A percentile compares a stretch with the other conserved stretches of the same genome.
These are phyloP conservation scores for Bacillus rossius DNA, from an alignment of 1,140 invertebrate species.

Conservation along the genomic window DNA sequence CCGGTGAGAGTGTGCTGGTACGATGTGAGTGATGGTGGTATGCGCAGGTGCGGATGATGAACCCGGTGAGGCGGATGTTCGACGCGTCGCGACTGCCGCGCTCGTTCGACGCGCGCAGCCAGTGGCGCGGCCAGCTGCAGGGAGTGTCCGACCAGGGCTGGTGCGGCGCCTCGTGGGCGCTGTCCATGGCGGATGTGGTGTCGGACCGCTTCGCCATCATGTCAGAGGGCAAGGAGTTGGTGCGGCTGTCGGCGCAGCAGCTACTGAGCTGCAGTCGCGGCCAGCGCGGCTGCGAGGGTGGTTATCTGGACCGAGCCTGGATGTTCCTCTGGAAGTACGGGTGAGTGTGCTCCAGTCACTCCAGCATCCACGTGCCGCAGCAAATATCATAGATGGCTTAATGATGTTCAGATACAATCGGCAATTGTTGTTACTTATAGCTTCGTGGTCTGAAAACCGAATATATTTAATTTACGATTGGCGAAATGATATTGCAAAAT, in stretches of 20 bases:
- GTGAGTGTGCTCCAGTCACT: slow-evolving; percentile 57
- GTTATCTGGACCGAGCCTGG: slow-evolving; percentile 88
- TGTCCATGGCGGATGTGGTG: slow-evolving; percentile 76
- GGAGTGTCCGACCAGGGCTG: slow-evolving; percentile 78
- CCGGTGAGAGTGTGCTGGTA: no score
- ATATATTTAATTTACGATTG: no score
- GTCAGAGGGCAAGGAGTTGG: slow-evolving; percentile 65
- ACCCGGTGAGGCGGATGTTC: slow-evolving; percentile 56
- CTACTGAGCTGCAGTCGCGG: slow-evolving; percentile 72
- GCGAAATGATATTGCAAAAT: no score
- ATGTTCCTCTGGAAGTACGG: slow-evolving; percentile 76
- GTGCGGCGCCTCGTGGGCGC: slow-evolving; percentile 90
- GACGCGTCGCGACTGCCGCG: slow-evolving; percentile 49
- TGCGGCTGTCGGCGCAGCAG: slow-evolving; percentile 73
- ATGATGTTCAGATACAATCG: no score
- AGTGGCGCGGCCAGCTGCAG: slow-evolving; percentile 68
- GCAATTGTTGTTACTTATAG: no score
- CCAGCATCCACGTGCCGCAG: no score
- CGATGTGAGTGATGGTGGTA: no score
- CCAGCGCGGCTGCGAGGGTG: slow-evolving; percentile 78
- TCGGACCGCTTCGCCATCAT: slow-evolving; percentile 76
- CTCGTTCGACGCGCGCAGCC: slow-evolving; percentile 65
- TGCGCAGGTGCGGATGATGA: slow-evolving; percentile 65
- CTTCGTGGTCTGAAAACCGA: no score
- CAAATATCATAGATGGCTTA: no score